Conservation (phyloP, 2,797 vertebrate genomes). For the Otus scops region DNA sequence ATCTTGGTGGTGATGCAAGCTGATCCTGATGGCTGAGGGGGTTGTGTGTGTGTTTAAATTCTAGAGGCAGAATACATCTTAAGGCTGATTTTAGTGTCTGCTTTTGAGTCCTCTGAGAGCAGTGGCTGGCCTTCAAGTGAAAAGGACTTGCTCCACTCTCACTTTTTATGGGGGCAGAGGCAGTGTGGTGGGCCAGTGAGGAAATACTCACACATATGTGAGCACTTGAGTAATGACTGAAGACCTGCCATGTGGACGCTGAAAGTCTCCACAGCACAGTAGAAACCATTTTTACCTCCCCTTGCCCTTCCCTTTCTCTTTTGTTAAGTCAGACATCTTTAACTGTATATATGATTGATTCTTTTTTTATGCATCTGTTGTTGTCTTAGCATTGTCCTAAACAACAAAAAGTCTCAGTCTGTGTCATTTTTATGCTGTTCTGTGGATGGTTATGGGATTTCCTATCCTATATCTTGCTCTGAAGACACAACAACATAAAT, state of each 20-base stretch:
- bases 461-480: background rate
- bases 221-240: background rate
- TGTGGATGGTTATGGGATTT: background rate
- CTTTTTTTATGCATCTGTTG: background rate
- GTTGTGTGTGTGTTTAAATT: background rate
- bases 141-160: background rate
- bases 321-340: background rate
- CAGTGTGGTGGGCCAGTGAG: background rate
- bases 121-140: background rate
- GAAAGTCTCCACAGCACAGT: background rate
- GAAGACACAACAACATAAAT: background rate
- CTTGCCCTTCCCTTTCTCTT: background rate
- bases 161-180: background rate
- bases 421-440: background rate
- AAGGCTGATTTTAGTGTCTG: background rate
- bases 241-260: background rate
- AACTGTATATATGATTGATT: background rate
- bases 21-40: background rate
- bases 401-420: background rate
- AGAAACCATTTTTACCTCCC: background rate
- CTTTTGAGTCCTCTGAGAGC: background rate
- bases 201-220: background rate
- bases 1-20: background rate
- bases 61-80: background rate
- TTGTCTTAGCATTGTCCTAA: background rate